Conservation (phyloP, 2,888 invertebrate species). For the Polyommatus icarus region DNA sequence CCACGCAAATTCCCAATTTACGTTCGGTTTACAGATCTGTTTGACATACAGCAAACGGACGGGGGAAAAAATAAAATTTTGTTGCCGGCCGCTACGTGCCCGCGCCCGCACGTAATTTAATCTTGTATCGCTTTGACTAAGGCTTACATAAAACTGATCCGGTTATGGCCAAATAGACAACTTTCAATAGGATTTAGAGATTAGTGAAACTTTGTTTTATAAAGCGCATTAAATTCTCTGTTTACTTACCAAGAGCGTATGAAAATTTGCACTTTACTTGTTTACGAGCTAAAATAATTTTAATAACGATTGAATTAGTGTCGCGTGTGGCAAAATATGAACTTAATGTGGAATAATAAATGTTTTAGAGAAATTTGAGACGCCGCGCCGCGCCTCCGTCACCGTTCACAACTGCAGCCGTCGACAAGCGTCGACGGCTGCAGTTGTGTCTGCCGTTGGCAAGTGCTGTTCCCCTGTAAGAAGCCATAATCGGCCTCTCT, state of each 20-base stretch:
- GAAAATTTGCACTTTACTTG: neutral
- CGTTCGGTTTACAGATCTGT: conserved; percentile 69
- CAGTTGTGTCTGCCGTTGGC: no score
- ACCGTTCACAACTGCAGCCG: neutral
- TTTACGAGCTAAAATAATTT: neutral
- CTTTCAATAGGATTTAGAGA: conserved; percentile 20
- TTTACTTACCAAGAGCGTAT: neutral
- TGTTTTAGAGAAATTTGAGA: no score
- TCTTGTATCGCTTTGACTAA: conserved; percentile 68
- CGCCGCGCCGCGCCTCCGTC: no score
- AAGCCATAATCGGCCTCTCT: no score
- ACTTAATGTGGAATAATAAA: no score
- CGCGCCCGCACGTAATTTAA: conserved; percentile 65
- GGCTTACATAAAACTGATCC: conserved; percentile 50
- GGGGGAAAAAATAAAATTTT: conserved; percentile 54
- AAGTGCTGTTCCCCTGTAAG: no score
- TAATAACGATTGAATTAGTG: no score
- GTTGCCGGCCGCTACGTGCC: conserved; percentile 50
- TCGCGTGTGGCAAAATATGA: no score
- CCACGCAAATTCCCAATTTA: conserved; percentile 61
- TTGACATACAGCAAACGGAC: conserved; percentile 69
- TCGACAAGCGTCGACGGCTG: no score
- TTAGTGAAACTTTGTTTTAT: conserved; percentile 13
- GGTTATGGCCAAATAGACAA: conserved; percentile 34
- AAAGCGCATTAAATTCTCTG: neutral